Percentiles rank a stretch among this genome's conserved stretches.
Conservation (phyloP, 2,797 vertebrate genomes). For the Pelobates cultripes region DNA sequence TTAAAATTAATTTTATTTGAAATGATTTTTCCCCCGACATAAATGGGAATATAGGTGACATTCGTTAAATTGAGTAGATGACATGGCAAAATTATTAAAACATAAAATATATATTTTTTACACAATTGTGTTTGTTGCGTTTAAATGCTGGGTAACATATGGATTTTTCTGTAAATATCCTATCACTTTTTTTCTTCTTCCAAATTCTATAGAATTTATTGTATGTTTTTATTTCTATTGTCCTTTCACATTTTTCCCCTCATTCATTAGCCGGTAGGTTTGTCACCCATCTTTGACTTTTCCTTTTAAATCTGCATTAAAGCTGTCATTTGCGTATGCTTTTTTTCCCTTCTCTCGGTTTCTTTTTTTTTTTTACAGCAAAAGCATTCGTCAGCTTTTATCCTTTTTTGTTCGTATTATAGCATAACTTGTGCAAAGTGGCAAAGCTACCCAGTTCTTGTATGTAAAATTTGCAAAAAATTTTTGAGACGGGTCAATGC, state of each 20-base stretch:
- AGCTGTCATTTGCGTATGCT: constrained; percentile 79
- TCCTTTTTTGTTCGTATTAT: constrained; percentile 86
- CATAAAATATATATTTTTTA: too few species aligned
- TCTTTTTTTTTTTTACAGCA: constrained; percentile 74
- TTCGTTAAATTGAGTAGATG: too few species aligned
- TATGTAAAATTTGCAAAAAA: constrained; percentile 91
- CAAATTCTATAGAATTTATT: constrained; percentile 85
- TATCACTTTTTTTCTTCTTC: constrained; percentile 72
- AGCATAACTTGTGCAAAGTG: constrained; percentile 90
- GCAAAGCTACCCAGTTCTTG: constrained; percentile 79
- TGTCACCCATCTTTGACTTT: constrained; percentile 87
- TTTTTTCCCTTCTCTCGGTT: constrained; percentile 63
- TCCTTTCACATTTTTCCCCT: constrained; percentile 70
- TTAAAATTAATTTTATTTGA: too few species aligned
- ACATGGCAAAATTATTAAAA: too few species aligned
- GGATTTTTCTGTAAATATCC: not conserved
- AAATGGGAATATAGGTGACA: too few species aligned
- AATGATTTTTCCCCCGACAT: too few species aligned
- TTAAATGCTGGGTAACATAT: not conserved
- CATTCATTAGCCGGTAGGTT: constrained; percentile 81
- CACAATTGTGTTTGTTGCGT: too few species aligned
- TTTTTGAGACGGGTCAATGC: constrained; percentile 98
- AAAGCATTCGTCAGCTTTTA: constrained; percentile 81
- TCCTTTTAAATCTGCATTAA: constrained; percentile 84
- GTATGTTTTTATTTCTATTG: constrained; percentile 81